Evolutionary conservation across 2,888 invertebrate genomes (phyloP), one percentile per base, ranked within the genome.

Genomic region (Phrixothrix hirtus): DNA sequence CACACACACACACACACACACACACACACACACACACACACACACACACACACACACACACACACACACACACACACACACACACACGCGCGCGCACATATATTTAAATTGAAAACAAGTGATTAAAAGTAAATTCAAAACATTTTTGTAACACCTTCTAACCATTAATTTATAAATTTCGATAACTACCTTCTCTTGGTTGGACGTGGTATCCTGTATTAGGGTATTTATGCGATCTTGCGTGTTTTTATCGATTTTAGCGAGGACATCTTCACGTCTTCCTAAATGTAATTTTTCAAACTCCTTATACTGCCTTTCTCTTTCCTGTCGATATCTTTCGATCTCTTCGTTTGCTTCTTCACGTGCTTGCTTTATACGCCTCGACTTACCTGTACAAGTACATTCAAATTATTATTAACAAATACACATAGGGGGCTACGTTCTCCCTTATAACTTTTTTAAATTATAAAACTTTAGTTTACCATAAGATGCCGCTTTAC

Each of bases 321-420:
- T 61, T 58, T 75, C 75, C 12, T 63, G 48, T 2, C 74, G 62
- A 55, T 75, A 75, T 25, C 66, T 67, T 59, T 75, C 75, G 34
- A 75, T 73, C 56, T 76, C 76, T 7, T 69, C 69, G 44, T 72
- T 70, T 1, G 76, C 75, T 57, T 76, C 73, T 35, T 75, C 75
- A 16, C 74, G 62, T 1, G 76, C 76, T 59, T 76, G 75, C 51
- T 74, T 75, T 31, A 75, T 73, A 27, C 76, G 62, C 48, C 61
- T 68, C 7, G 70, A 67, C 64, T 75, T 75, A 27, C 76, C 76
- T 76, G n/a, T n/a, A n/a, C n/a, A n/a, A n/a, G n/a, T n/a, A n/a
- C n/a, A n/a, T n/a, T n/a, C n/a, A n/a, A n/a, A n/a, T n/a, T n/a
- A n/a, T n/a, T n/a, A n/a, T n/a, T n/a, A n/a, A n/a, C n/a, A n/a